Conservation (phyloP, 2,888 invertebrate species). For the Stenchaetothrips biformis region DNA sequence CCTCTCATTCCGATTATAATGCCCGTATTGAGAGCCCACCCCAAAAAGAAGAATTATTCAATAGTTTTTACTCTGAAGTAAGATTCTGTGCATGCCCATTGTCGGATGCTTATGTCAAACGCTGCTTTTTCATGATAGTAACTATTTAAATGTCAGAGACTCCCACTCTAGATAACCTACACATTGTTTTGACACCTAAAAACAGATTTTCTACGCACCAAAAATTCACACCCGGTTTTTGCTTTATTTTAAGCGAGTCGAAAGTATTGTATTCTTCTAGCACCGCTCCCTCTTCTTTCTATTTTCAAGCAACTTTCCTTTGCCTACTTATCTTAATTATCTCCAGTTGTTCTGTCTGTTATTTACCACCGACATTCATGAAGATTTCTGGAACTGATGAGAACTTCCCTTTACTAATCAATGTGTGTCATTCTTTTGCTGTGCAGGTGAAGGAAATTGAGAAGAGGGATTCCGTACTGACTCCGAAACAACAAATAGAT, state of each 20-base stretch:
- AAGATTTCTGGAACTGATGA: not conserved
- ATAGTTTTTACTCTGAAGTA: constrained; percentile 80
- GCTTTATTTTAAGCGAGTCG: not conserved
- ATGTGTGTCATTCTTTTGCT: constrained; percentile 31
- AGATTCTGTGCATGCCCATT: constrained; percentile 38
- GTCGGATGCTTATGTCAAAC: not conserved
- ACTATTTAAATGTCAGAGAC: not conserved
- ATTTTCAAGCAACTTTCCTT: not conserved
- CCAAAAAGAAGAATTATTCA: constrained; percentile 65
- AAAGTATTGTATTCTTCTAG: not conserved
- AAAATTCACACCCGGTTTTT: not conserved
- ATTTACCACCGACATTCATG: not conserved
- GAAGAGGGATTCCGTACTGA: constrained; percentile 92
- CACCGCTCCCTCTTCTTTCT: not conserved
- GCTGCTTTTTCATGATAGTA: too few species aligned
- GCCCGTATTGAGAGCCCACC: constrained; percentile 41
- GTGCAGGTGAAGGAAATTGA: constrained; percentile 96
- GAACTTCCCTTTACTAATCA: not conserved
- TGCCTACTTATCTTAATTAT: not conserved
- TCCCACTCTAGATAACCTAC: not conserved
- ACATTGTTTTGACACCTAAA: not conserved
- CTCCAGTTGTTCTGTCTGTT: not conserved
- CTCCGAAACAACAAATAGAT: constrained; percentile 95
- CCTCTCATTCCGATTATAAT: not conserved
- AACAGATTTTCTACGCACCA: not conserved